These are phyloP conservation scores for Gandaritis pyraliata DNA, from an alignment of 2,888 invertebrate species.

Conservation along the genomic window DNA sequence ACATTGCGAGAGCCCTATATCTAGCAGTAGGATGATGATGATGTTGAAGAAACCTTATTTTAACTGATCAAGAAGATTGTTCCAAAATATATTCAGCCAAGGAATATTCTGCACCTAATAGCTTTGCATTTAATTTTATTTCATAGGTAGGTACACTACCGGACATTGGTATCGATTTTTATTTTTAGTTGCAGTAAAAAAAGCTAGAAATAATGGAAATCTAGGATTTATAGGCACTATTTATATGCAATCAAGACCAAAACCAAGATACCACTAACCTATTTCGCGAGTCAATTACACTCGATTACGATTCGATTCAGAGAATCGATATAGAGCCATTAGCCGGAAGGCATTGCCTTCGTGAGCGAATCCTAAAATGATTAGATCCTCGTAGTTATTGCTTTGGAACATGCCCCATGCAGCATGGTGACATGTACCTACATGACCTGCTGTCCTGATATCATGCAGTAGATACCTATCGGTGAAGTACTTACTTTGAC, in stretches of 20 bases:
- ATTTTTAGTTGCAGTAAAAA: neutral
- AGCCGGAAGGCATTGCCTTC: slow-evolving; percentile 53
- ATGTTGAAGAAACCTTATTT: too few species aligned
- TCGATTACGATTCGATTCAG: slow-evolving; percentile 42
- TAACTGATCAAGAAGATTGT: too few species aligned
- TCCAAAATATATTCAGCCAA: too few species aligned
- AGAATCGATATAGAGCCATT: slow-evolving; percentile 48
- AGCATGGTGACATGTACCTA: neutral
- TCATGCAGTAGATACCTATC: too few species aligned
- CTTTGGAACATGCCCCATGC: slow-evolving; percentile 16
- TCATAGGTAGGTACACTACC: neutral
- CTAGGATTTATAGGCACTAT: slow-evolving; percentile 4
- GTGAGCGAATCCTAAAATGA: slow-evolving; percentile 45
- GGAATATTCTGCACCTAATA: too few species aligned
- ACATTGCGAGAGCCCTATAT: too few species aligned
- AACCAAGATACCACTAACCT: slow-evolving; percentile 39
- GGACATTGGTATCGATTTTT: neutral
- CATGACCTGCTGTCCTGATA: neutral
- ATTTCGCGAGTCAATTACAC: slow-evolving; percentile 42
- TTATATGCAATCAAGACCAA: slow-evolving; percentile 23
- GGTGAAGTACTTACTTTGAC: too few species aligned
- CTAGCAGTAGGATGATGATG: too few species aligned
- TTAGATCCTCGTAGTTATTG: slow-evolving; percentile 19
- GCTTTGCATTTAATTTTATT: neutral
- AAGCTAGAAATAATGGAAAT: slow-evolving; percentile 1